Evolutionary conservation across 2,113 vertebrate species (phyloP).

Genomic region (Forbesichthys papilliferus): DNA sequence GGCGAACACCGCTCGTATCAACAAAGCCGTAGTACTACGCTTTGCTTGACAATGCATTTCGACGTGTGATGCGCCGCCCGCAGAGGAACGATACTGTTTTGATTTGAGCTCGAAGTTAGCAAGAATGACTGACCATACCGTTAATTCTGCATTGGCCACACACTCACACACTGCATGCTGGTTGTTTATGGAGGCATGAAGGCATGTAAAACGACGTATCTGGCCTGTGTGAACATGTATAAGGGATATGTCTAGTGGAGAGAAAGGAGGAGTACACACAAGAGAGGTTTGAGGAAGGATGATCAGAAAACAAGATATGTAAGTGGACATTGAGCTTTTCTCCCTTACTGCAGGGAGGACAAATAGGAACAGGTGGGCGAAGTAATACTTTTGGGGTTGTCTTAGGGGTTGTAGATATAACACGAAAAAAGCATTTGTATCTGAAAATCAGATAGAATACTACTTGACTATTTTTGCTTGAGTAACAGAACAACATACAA

Average conservation of each 20-base stretch:
- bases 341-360: neutral
- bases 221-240: slow-evolving; percentile 54
- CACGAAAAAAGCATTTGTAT: too few relatives aligned
- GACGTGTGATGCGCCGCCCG: too few relatives aligned
- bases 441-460: too few relatives aligned
- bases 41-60: too few relatives aligned
- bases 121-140: neutral
- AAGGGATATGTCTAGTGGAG: neutral
- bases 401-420: slow-evolving; percentile 5
- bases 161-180: slow-evolving; percentile 24
- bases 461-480: too few relatives aligned
- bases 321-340: slow-evolving; percentile 4
- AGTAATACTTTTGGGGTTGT: neutral
- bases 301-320: slow-evolving; percentile 9
- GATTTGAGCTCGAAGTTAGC: too few relatives aligned
- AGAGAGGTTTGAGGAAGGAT: slow-evolving; percentile 21
- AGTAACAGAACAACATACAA: too few relatives aligned
- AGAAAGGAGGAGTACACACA: slow-evolving; percentile 25
- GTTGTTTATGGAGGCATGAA: slow-evolving; percentile 24
- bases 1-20: too few relatives aligned
- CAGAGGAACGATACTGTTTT: too few relatives aligned
- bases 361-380: slow-evolving; percentile 7
- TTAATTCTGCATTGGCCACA: slow-evolving; percentile 28
- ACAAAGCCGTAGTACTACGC: too few relatives aligned
- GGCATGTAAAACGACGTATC: slow-evolving; percentile 46